Evolutionary conservation across 2,888 invertebrate genomes (phyloP).

Genomic region (Bibio marci): DNA sequence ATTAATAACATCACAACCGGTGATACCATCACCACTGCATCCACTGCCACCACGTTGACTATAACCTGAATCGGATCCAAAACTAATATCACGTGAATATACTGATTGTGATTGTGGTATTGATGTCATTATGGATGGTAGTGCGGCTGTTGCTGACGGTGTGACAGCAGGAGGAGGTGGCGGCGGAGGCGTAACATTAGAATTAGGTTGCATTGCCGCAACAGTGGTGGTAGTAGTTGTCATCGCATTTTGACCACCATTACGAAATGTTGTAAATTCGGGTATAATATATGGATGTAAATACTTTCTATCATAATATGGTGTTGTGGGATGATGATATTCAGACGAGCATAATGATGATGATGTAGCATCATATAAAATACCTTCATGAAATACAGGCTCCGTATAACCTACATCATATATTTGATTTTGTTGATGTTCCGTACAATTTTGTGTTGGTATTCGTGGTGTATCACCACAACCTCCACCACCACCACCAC

Average conservation of each 20-base stretch:
- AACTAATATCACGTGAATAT: slow-evolving; percentile 56
- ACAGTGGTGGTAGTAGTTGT: slow-evolving; percentile 7
- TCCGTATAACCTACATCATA: slow-evolving; percentile 33
- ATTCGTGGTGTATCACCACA: slow-evolving; percentile 14
- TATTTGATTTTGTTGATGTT: too few species aligned
- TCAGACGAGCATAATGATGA: background rate
- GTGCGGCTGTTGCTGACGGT: slow-evolving; percentile 6
- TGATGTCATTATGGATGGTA: slow-evolving; percentile 3
- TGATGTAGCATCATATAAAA: slow-evolving; percentile 44
- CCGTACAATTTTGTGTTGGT: slow-evolving; percentile 1
- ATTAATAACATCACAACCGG: background rate
- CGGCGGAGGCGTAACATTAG: slow-evolving; percentile 4
- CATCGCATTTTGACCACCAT: slow-evolving; percentile 1
- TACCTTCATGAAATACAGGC: slow-evolving; percentile 65
- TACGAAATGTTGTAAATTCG: slow-evolving; percentile 10
- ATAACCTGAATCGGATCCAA: slow-evolving; percentile 73
- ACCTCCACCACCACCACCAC: too few species aligned
- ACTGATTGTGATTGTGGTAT: slow-evolving; percentile 13
- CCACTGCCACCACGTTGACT: slow-evolving; percentile 38
- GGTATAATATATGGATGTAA: slow-evolving; percentile 37
- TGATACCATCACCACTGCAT: background rate
- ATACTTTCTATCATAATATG: slow-evolving; percentile 8
- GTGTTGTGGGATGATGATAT: background rate
- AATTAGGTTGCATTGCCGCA: slow-evolving; percentile 7
- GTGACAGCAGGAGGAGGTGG: slow-evolving; percentile 5